phyloP scores from a whole-genome alignment of 2,888 invertebrate species.

The Scotopteryx bipunctaria region DNA sequence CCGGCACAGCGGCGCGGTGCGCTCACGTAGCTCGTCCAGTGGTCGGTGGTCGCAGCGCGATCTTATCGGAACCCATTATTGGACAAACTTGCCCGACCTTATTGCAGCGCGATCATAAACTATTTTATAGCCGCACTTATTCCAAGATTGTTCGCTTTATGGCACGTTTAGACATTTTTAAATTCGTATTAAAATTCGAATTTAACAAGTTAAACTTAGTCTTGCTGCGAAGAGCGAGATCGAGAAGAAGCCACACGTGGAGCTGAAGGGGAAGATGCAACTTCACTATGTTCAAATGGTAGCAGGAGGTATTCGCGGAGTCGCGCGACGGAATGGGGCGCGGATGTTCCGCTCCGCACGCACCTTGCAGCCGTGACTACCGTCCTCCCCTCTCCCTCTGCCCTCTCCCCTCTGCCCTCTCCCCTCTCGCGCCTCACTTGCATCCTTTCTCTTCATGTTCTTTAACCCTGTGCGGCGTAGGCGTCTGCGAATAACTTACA shows the following conservation, averaged over 20 bases:
- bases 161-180: not conserved
- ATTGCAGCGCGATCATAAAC: constrained; percentile 9
- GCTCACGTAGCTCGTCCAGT: not conserved
- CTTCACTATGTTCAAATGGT: too few relatives aligned
- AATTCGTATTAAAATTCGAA: not conserved
- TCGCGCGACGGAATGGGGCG: not conserved
- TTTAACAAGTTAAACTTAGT: not conserved
- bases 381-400: not conserved
- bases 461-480: too few relatives aligned
- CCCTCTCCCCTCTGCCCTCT: not conserved
- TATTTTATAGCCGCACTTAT: constrained; percentile 18
- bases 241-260: not conserved
- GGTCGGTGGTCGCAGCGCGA: not conserved
- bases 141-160: constrained; percentile 17
- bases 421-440: not conserved
- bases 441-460: not conserved
- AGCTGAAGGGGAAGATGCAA: not conserved
- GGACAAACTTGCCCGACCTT: constrained; percentile 20
- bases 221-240: not conserved
- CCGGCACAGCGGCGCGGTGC: not conserved
- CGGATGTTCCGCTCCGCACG: constrained; percentile 1
- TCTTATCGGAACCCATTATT: constrained; percentile 12
- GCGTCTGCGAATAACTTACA: too few relatives aligned
- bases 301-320: not conserved
- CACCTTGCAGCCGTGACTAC: constrained; percentile 19